A percentile compares a stretch with the other conserved stretches of the same genome.
phyloP scores from a whole-genome alignment of 2,797 vertebrate genomes.

The Rhodeus uyekii region DNA sequence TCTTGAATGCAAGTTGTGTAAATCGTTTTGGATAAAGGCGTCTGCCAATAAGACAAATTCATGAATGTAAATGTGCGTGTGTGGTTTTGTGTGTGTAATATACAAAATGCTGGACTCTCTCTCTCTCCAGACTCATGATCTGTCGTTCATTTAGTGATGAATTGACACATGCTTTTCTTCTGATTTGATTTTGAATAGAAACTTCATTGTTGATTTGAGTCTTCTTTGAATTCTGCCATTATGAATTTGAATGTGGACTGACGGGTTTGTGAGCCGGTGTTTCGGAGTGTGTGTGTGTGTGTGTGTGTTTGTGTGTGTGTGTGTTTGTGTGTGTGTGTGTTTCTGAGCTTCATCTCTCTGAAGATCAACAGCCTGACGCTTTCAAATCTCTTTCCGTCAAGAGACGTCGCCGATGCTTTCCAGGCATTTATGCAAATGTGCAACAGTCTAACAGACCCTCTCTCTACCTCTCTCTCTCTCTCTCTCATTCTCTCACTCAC shows the following conservation, averaged over 20 bases:
- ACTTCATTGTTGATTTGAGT: not conserved
- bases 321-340: not conserved
- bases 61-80: too few relatives aligned
- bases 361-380: constrained; percentile 6
- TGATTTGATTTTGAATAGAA: not conserved
- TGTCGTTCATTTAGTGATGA: not conserved
- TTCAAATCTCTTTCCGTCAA: constrained; percentile 58
- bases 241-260: not conserved
- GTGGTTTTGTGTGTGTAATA: too few relatives aligned
- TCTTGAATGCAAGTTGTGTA: too few relatives aligned
- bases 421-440: constrained; percentile 55
- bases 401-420: constrained; percentile 55
- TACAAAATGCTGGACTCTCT: too few relatives aligned
- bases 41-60: too few relatives aligned
- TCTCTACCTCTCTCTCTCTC: not conserved
- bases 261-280: not conserved
- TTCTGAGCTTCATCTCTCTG: constrained; percentile 6
- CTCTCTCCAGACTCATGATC: too few relatives aligned
- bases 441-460: not conserved
- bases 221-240: not conserved
- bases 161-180: not conserved
- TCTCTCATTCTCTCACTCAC: not conserved
- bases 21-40: too few relatives aligned
- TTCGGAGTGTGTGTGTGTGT: not conserved
- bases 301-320: not conserved